These are phyloP conservation scores for Entomyzon cyanotis DNA, from an alignment of 2,113 vertebrate species.

Conservation along the genomic window DNA sequence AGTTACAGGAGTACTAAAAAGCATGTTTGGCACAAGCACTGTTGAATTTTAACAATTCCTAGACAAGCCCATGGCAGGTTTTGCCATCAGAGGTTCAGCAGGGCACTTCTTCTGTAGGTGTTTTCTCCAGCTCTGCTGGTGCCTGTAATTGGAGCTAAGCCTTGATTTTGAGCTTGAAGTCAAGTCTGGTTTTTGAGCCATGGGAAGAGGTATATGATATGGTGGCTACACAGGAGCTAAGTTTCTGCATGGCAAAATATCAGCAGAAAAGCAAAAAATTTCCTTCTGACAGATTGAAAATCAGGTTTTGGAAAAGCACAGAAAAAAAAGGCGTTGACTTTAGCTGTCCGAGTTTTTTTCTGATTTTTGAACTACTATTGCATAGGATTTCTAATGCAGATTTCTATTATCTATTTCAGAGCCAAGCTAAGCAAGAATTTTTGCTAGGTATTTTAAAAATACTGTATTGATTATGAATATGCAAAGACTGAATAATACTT, in stretches of 20 bases:
- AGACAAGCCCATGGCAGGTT: neutral
- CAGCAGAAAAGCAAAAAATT: neutral
- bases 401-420: neutral
- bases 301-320: neutral
- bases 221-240: neutral
- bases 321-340: neutral
- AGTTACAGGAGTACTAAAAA: neutral
- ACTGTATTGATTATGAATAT: neutral
- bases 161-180: neutral
- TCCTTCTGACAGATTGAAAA: neutral
- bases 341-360: neutral
- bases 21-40: neutral
- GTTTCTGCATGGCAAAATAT: neutral
- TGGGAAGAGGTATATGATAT: neutral
- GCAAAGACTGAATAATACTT: neutral
- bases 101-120: neutral
- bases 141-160: neutral
- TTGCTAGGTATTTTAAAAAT: neutral
- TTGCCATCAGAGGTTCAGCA: neutral
- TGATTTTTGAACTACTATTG: neutral
- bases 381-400: neutral
- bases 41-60: neutral
- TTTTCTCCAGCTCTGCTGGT: neutral
- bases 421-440: neutral
- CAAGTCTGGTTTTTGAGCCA: neutral